Conservation (phyloP, 2,888 invertebrate genomes). For the Phengaris arion region DNA sequence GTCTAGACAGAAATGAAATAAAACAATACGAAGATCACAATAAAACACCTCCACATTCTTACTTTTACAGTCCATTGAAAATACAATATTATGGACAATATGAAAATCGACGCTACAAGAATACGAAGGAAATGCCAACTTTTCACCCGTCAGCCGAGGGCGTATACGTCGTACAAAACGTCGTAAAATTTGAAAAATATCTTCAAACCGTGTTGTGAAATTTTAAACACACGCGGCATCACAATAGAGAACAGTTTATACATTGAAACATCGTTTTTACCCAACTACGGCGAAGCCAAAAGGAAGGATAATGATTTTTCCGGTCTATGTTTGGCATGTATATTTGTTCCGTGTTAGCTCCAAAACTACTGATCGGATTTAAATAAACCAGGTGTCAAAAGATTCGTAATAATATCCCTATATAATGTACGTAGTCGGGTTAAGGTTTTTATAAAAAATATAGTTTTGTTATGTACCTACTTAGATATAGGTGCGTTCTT, state of each 20-base stretch:
- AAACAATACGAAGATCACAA: conserved; percentile 37
- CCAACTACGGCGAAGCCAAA: too few relatives aligned
- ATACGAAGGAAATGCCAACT: conserved; percentile 46
- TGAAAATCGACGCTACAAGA: conserved; percentile 41
- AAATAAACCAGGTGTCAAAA: too few relatives aligned
- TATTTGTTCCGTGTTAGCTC: too few relatives aligned
- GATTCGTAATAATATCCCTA: too few relatives aligned
- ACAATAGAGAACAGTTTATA: conserved; percentile 2
- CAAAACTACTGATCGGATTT: too few relatives aligned
- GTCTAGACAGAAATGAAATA: conserved; percentile 32
- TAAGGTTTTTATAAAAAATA: too few relatives aligned
- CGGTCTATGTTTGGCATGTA: too few relatives aligned
- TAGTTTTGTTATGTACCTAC: not conserved
- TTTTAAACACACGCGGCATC: conserved; percentile 28
- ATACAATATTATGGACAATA: conserved; percentile 46
- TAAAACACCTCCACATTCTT: conserved; percentile 38
- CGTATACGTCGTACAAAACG: conserved; percentile 63
- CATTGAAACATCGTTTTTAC: not conserved
- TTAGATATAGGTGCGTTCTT: not conserved
- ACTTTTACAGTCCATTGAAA: conserved; percentile 48
- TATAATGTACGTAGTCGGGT: too few relatives aligned
- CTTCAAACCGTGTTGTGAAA: conserved; percentile 37
- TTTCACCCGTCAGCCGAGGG: conserved; percentile 51
- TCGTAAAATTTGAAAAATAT: conserved; percentile 76
- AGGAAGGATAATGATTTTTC: too few relatives aligned